Conservation (phyloP, 2,797 vertebrate species). For the Xenentodon cancila region DNA sequence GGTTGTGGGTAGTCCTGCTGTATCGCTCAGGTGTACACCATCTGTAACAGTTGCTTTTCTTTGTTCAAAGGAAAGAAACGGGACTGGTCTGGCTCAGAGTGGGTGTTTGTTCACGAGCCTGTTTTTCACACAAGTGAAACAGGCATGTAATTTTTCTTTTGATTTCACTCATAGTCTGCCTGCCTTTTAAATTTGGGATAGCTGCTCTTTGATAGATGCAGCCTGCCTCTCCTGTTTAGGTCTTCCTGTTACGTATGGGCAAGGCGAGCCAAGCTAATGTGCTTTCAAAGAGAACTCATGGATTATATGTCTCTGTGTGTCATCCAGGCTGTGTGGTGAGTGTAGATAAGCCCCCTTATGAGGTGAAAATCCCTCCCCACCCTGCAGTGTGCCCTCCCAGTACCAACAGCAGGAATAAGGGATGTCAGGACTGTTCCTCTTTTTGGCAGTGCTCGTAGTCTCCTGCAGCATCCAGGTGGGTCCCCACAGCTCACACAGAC, state of each 20-base stretch:
- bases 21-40: constrained; percentile 11
- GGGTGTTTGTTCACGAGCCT: neutral
- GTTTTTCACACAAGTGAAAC: constrained; percentile 5
- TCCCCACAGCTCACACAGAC: constrained; percentile 15
- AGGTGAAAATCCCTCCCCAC: constrained; percentile 72
- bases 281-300: constrained; percentile 58
- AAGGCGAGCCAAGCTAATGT: constrained; percentile 37
- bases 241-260: constrained; percentile 24
- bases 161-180: neutral
- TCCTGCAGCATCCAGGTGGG: constrained; percentile 83
- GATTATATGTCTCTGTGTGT: constrained; percentile 74
- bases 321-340: constrained; percentile 75
- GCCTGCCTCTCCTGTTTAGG: constrained; percentile 50
- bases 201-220: constrained; percentile 17
- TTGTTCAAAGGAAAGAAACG: constrained; percentile 4
- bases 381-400: constrained; percentile 69
- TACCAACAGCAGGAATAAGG: constrained; percentile 77
- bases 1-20: neutral
- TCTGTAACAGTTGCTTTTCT: constrained; percentile 16
- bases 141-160: neutral
- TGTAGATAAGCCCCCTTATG: constrained; percentile 77
- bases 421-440: constrained; percentile 85
- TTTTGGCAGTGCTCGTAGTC: constrained; percentile 77
- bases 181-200: constrained; percentile 16
- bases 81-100: neutral